These are phyloP conservation scores for Macropus fuliginosus DNA, from an alignment of 2,797 vertebrate genomes.

Conservation along the genomic window DNA sequence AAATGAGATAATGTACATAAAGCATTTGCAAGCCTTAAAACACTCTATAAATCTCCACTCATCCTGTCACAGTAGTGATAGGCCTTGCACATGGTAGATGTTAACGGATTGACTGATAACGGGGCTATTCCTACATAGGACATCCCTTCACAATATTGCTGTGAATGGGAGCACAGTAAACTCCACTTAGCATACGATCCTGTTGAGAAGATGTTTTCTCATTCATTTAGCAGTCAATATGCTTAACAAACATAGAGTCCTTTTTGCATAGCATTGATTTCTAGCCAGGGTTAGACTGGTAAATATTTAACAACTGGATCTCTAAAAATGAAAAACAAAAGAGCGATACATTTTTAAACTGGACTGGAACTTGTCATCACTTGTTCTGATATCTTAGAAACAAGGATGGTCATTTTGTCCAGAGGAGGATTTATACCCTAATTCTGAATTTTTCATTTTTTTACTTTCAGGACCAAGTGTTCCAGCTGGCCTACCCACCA, in stretches of 20 bases:
- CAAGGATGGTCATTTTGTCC: slow-evolving; percentile 20
- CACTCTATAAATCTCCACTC: background rate
- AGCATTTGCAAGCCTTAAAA: background rate
- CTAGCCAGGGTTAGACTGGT: background rate
- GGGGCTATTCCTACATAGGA: background rate
- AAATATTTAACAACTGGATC: background rate
- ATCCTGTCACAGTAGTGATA: background rate
- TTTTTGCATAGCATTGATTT: background rate
- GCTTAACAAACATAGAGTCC: background rate
- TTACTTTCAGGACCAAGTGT: slow-evolving; percentile 84
- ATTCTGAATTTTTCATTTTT: slow-evolving; percentile 49
- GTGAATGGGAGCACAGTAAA: background rate
- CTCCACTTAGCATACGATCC: background rate
- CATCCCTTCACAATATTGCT: background rate
- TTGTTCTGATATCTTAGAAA: slow-evolving; percentile 17
- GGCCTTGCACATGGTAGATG: background rate
- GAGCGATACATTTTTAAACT: no score
- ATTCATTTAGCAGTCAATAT: background rate
- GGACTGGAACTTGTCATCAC: background rate
- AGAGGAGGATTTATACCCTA: slow-evolving; percentile 38
- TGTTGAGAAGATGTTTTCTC: background rate
- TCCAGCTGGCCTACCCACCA: slow-evolving; percentile 84
- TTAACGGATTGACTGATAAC: background rate
- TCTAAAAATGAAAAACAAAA: background rate
- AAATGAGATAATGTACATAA: background rate